phyloP scores from a whole-genome alignment of 2,888 invertebrate genomes.

The Parelbella ahira region DNA sequence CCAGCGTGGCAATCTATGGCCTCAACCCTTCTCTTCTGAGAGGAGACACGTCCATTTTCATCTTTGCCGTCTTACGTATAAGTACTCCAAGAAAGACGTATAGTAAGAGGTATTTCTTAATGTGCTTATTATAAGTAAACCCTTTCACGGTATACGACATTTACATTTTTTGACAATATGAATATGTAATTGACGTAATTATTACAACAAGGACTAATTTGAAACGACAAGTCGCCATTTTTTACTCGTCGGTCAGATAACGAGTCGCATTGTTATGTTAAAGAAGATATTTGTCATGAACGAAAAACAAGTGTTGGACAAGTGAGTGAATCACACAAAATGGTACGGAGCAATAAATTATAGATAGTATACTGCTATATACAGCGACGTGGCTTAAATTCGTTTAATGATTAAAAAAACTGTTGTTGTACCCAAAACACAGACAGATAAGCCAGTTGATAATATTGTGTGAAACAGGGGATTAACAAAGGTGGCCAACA shows the following conservation, averaged over 20 bases:
- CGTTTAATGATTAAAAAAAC: constrained; percentile 1
- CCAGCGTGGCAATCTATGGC: no score
- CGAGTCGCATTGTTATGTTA: constrained; percentile 58
- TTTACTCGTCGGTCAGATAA: constrained; percentile 43
- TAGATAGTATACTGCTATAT: neutral
- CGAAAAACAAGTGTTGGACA: constrained; percentile 2
- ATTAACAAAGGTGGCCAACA: constrained; percentile 22
- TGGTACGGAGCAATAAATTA: constrained; percentile 15
- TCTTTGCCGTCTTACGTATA: no score
- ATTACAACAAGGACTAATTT: constrained; percentile 47
- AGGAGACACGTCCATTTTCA: no score
- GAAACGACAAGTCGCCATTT: constrained; percentile 27
- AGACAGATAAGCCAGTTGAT: constrained; percentile 20
- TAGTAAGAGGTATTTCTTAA: no score
- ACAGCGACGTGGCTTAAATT: no score
- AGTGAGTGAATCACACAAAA: constrained; percentile 15
- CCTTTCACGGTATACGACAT: constrained; percentile 4
- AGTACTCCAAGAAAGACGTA: no score
- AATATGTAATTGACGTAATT: constrained; percentile 42
- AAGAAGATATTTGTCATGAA: constrained; percentile 51
- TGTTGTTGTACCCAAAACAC: constrained; percentile 17
- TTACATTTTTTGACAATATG: constrained; percentile 6
- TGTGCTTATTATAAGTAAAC: no score
- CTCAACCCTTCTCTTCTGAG: no score
- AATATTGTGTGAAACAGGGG: constrained; percentile 21